Percentiles rank a stretch among this genome's conserved stretches.
phyloP scores from a whole-genome alignment of 2,888 invertebrate species.

The Sminthurinus aureus region DNA sequence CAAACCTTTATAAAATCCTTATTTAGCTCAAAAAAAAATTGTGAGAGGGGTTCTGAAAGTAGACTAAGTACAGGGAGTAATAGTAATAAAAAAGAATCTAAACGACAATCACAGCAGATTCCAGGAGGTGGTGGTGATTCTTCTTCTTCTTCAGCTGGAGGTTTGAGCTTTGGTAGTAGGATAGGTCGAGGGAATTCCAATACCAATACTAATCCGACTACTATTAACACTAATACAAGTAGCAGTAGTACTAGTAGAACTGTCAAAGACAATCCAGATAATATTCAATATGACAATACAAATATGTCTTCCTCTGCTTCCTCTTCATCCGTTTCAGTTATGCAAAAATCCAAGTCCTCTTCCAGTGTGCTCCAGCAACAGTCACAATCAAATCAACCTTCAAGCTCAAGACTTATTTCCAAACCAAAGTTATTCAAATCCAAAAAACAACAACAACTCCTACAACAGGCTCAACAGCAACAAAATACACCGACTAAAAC shows the following conservation, averaged over 20 bases:
- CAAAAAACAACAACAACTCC: not conserved
- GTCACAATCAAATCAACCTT: slow-evolving; percentile 58
- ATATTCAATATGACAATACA: not conserved
- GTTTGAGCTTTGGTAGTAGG: not conserved
- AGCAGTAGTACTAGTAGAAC: not conserved
- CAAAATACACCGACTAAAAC: not conserved
- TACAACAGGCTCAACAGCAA: not conserved
- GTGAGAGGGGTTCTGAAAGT: not conserved
- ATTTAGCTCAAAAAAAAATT: not conserved
- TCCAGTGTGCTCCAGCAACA: slow-evolving; percentile 80
- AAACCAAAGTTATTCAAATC: slow-evolving; percentile 80
- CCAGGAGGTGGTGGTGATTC: not conserved
- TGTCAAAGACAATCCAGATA: not conserved
- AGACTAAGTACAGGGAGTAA: not conserved
- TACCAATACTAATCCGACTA: slow-evolving; percentile 4
- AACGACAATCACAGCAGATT: not conserved
- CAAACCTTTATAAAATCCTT: slow-evolving; percentile 17
- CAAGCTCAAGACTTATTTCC: slow-evolving; percentile 69
- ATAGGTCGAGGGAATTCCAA: not conserved
- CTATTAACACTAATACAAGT: slow-evolving; percentile 3
- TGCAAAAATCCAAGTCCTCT: slow-evolving; percentile 91
- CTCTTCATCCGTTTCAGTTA: slow-evolving; percentile 65
- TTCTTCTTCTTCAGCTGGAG: not conserved
- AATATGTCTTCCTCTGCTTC: not conserved
- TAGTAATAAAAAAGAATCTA: not conserved